These are phyloP conservation scores for Heliconius hortense DNA, from an alignment of 2,888 invertebrate species.

Conservation along the genomic window DNA sequence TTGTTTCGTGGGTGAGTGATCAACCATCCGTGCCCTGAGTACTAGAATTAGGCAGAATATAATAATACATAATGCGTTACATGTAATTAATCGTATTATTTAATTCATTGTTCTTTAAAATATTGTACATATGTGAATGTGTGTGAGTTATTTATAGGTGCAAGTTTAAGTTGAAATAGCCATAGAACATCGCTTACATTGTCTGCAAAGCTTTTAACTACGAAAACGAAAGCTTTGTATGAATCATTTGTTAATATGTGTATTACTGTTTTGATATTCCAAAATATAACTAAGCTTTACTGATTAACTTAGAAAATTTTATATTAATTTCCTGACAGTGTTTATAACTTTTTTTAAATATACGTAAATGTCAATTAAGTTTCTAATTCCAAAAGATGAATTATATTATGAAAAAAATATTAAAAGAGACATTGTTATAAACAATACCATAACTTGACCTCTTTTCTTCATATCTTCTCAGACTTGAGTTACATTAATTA, in stretches of 20 bases:
- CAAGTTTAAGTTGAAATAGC: constrained; percentile 23
- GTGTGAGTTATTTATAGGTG: constrained; percentile 23
- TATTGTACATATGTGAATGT: constrained; percentile 19
- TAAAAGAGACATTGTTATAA: constrained; percentile 32
- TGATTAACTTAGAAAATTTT: neutral
- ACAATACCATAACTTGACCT: constrained; percentile 41
- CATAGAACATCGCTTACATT: neutral
- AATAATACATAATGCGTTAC: constrained; percentile 56
- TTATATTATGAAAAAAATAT: constrained; percentile 2
- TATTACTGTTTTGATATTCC: neutral
- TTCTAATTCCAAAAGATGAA: neutral
- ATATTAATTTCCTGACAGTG: neutral
- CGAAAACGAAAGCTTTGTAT: neutral
- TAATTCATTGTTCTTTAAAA: constrained; percentile 41
- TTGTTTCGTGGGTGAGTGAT: constrained; percentile 92
- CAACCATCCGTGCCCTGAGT: constrained; percentile 61
- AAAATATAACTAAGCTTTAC: neutral
- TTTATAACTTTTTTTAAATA: neutral
- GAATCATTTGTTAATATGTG: neutral
- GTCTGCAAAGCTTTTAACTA: neutral
- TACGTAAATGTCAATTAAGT: neutral
- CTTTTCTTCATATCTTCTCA: constrained; percentile 39
- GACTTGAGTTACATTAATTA: constrained; percentile 28
- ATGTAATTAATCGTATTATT: constrained; percentile 52
- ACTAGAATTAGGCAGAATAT: constrained; percentile 62